Evolutionary conservation across 2,888 invertebrate species (phyloP).

Genomic region (Apamea sordens): DNA sequence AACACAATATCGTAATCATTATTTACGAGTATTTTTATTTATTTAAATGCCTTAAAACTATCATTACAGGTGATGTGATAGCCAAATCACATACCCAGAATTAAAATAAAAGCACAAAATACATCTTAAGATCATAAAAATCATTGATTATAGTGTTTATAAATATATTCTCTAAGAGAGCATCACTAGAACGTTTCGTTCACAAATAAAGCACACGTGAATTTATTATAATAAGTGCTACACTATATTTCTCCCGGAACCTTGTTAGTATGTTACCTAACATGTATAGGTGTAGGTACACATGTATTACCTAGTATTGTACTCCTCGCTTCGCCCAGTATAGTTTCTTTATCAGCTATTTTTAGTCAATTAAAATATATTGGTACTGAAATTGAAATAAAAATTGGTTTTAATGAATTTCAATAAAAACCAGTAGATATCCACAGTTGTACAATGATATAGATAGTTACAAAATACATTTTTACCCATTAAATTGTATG

Average conservation of each 20-base stretch:
- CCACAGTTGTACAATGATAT: not conserved
- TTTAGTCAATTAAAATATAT: not conserved
- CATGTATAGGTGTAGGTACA: not conserved
- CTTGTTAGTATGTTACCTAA: not conserved
- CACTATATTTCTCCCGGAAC: slow-evolving; percentile 3
- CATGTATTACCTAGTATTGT: not conserved
- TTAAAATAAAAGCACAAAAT: too few species aligned
- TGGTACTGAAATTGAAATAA: not conserved
- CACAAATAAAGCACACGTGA: not conserved
- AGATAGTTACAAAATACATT: not conserved
- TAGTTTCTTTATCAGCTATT: too few species aligned
- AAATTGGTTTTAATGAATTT: not conserved
- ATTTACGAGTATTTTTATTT: too few species aligned
- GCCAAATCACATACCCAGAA: too few species aligned
- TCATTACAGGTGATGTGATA: too few species aligned
- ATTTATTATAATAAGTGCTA: not conserved
- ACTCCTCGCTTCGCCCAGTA: not conserved
- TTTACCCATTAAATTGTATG: not conserved
- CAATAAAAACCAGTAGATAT: not conserved
- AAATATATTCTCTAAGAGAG: not conserved
- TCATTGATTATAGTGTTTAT: not conserved
- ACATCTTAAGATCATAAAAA: too few species aligned
- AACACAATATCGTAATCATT: not conserved
- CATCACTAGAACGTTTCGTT: not conserved
- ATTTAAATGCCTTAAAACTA: too few species aligned